These are phyloP conservation scores for Drosophila chauvacae DNA, from an alignment of 1,140 invertebrate genomes.

Conservation along the genomic window DNA sequence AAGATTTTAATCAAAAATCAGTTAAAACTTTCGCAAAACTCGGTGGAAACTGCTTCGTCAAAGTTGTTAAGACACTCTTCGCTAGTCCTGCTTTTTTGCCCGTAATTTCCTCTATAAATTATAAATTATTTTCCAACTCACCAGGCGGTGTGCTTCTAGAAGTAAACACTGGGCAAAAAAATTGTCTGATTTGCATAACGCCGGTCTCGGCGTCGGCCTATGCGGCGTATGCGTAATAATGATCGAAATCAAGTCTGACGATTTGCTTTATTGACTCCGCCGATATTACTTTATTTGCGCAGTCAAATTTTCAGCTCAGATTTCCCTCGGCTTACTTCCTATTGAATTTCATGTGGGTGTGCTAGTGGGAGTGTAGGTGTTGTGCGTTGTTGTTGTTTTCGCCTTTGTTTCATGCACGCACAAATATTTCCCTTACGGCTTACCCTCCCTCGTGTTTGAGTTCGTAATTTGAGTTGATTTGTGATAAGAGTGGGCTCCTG, in stretches of 20 bases:
- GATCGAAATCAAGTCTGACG: conserved; percentile 57
- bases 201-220: not conserved
- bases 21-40: conserved; percentile 49
- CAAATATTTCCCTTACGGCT: conserved; percentile 50
- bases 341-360: conserved; percentile 51
- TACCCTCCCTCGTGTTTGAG: conserved; percentile 34
- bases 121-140: conserved; percentile 44
- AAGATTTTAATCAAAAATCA: conserved; percentile 77
- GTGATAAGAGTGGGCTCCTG: conserved; percentile 57
- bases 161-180: conserved; percentile 8
- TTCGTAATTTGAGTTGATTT: conserved; percentile 78
- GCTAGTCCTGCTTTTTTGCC: conserved; percentile 3
- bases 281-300: conserved; percentile 60
- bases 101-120: conserved; percentile 47
- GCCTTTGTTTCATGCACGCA: conserved; percentile 66
- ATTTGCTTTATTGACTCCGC: conserved; percentile 62
- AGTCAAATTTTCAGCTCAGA: conserved; percentile 28
- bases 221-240: conserved; percentile 73
- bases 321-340: conserved; percentile 21
- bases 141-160: not conserved
- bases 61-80: conserved; percentile 29
- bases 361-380: conserved; percentile 10
- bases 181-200: conserved; percentile 68
- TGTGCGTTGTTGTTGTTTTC: conserved; percentile 21
- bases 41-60: conserved; percentile 51